A percentile compares a stretch with the other conserved stretches of the same genome.
Evolutionary conservation across 2,888 invertebrate species (phyloP).

Genomic region (Tipula vernalis): DNA sequence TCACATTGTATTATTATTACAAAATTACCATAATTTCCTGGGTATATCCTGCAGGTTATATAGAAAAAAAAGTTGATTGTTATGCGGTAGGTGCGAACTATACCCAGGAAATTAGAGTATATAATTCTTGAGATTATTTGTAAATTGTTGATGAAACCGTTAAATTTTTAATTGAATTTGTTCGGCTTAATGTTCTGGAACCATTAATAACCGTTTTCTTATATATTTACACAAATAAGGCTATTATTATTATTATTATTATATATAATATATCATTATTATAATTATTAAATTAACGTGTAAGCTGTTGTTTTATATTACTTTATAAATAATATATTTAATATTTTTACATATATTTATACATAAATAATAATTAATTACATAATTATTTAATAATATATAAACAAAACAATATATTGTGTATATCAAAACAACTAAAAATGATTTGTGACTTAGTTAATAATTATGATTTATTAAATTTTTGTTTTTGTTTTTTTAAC

Average conservation of each 20-base stretch:
- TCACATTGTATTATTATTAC: background rate
- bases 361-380: background rate
- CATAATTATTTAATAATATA: background rate
- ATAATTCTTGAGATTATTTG: background rate
- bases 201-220: background rate
- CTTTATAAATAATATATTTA: background rate
- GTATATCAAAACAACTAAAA: background rate
- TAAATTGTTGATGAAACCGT: background rate
- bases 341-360: background rate
- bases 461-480: background rate
- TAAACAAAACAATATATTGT: background rate
- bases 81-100: too few species aligned
- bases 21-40: background rate
- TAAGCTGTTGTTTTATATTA: background rate
- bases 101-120: background rate
- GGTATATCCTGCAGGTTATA: too few species aligned
- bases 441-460: background rate
- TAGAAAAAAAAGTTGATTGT: too few species aligned
- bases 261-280: background rate
- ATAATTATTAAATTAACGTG: background rate
- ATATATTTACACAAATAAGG: background rate
- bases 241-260: background rate
- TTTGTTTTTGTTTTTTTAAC: background rate
- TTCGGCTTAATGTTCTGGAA: background rate
- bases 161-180: background rate